phyloP scores from a whole-genome alignment of 2,888 invertebrate species.

The Amiota mariae region DNA sequence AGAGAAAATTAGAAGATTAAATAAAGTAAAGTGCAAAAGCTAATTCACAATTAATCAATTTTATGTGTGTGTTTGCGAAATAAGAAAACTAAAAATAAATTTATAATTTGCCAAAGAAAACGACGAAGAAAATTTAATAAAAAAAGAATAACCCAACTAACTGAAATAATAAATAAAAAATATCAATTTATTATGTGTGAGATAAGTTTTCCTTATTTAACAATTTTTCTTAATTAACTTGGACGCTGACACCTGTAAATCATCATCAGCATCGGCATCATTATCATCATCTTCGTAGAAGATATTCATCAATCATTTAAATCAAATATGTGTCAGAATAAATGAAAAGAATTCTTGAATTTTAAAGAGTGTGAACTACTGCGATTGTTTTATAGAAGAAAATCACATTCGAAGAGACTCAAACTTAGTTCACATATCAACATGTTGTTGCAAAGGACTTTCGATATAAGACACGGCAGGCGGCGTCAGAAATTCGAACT shows the following conservation, averaged over 20 bases:
- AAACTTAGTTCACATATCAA: conserved; percentile 10
- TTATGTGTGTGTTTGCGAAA: conserved; percentile 53
- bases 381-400: background rate
- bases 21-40: background rate
- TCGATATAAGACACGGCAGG: conserved; percentile 1
- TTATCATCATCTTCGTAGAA: background rate
- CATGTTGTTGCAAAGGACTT: background rate
- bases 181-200: too few relatives aligned
- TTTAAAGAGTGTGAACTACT: too few relatives aligned
- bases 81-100: conserved; percentile 13
- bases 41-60: conserved; percentile 62
- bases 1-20: background rate
- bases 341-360: too few relatives aligned
- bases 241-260: too few relatives aligned
- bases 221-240: too few relatives aligned
- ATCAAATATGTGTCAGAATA: too few relatives aligned
- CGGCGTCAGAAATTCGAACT: conserved; percentile 15
- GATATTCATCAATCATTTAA: background rate
- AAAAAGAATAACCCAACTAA: background rate
- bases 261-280: conserved; percentile 21
- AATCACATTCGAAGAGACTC: conserved; percentile 35
- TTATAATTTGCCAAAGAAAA: conserved; percentile 5
- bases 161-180: conserved; percentile 5
- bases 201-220: too few relatives aligned
- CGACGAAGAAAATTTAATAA: background rate